Base-by-base conservation (phyloP, 2,113 vertebrate genomes). In the Strigops habroptila region DNA sequence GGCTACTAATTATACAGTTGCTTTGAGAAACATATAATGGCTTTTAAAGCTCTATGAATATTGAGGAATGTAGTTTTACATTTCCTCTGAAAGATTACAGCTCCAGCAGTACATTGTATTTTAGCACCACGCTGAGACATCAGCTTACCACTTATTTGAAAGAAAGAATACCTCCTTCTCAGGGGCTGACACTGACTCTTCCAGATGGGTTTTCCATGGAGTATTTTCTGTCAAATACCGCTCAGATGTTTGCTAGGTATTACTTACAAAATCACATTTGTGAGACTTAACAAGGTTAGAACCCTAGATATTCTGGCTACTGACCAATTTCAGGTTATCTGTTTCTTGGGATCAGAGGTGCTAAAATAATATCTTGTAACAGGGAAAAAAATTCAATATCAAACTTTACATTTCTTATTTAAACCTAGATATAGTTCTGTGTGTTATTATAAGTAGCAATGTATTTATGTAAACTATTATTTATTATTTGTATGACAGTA, bases 61-160 rank as follows among this genome's bases (percentile, higher is more conserved):
- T 19, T 62, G 35, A 85, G 84, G 28, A 95, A 68, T 57, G 23
- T 33, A 52, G n/a, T 80, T 82, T 57, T 80, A 31, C 2, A 1
- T 90, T 97, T 91, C 12, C 51, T 70, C 78, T 88, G 68, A 91
- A 91, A 94, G 87, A 80, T 46, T 62, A 33, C 37, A 73, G 8
- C 28, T 62, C n/a, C 46, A 52, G 24, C 10, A 43, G 24, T 70
- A 57, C 10, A 14, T 17, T 76, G 18, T 46, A 24, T 39, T n/a
- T 77, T 94, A 83, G 51, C 49, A 86, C 8, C 46, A 28, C 49
- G 25, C 64, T 52, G 82, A 82, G 87, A 83, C 21, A 31, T 37
- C 4, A 1, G 24, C 31, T 96, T 90, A 86, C 67, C 48, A 59
- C n/a, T 86, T 21, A 39, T 80, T 67, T 85, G 71, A 51, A 71